phyloP scores from a whole-genome alignment of 2,888 invertebrate genomes.

The Heliconius charithonia region DNA sequence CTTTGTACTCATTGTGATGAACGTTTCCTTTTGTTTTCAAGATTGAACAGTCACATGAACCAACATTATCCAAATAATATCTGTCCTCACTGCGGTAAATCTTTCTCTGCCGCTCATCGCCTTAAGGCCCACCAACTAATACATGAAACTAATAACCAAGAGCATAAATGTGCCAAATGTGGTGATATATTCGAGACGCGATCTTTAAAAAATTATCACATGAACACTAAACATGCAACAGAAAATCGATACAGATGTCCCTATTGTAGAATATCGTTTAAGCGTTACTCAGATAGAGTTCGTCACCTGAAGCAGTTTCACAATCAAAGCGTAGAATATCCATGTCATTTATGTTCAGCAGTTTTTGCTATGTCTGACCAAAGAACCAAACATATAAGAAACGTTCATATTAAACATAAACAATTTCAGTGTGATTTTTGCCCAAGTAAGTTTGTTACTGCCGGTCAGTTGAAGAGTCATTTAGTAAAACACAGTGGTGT shows the following conservation, averaged over 20 bases:
- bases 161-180: slow-evolving; percentile 66
- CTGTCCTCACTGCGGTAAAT: slow-evolving; percentile 74
- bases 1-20: slow-evolving; percentile 65
- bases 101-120: slow-evolving; percentile 63
- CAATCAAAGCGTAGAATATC: slow-evolving; percentile 65
- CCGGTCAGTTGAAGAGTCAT: slow-evolving; percentile 64
- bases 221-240: slow-evolving; percentile 59
- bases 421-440: slow-evolving; percentile 65
- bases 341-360: slow-evolving; percentile 68
- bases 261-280: slow-evolving; percentile 68
- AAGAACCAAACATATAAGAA: slow-evolving; percentile 69
- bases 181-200: slow-evolving; percentile 60
- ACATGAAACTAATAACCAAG: slow-evolving; percentile 55
- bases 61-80: slow-evolving; percentile 72
- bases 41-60: slow-evolving; percentile 72
- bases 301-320: slow-evolving; percentile 64
- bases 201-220: slow-evolving; percentile 61
- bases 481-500: slow-evolving; percentile 67
- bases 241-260: slow-evolving; percentile 62
- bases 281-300: slow-evolving; percentile 63
- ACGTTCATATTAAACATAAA: slow-evolving; percentile 68
- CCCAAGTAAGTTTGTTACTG: slow-evolving; percentile 63
- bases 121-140: slow-evolving; percentile 65
- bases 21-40: slow-evolving; percentile 66
- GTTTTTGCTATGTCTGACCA: slow-evolving; percentile 68